Evolutionary conservation across 2,888 invertebrate genomes (phyloP).

Genomic region (Heliothis peltigera): DNA sequence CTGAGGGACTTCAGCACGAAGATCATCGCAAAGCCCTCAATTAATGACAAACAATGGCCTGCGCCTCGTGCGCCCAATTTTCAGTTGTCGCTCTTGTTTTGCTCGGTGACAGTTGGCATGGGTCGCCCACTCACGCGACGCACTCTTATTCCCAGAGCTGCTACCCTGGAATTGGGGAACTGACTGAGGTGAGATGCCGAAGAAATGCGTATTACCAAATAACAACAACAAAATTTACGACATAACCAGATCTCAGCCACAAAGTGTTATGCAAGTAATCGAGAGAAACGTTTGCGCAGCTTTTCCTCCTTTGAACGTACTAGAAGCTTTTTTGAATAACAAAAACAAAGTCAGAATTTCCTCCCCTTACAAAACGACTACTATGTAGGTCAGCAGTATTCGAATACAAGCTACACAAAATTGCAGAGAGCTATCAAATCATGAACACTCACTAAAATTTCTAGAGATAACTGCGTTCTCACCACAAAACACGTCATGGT

Average conservation of each 20-base stretch:
- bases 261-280: slow-evolving; percentile 20
- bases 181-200: slow-evolving; percentile 30
- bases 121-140: slow-evolving; percentile 77
- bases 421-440: slow-evolving; percentile 63
- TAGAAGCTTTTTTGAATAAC: slow-evolving; percentile 3
- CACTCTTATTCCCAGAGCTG: slow-evolving; percentile 72
- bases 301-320: slow-evolving; percentile 15
- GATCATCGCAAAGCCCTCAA: slow-evolving; percentile 88
- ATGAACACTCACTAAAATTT: slow-evolving; percentile 70
- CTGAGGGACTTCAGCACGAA: slow-evolving; percentile 76
- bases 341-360: slow-evolving; percentile 14
- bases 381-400: slow-evolving; percentile 40
- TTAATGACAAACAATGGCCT: slow-evolving; percentile 86
- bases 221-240: slow-evolving; percentile 22
- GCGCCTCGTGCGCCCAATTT: slow-evolving; percentile 83
- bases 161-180: slow-evolving; percentile 32
- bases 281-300: not conserved
- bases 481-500: slow-evolving; percentile 82
- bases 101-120: slow-evolving; percentile 84
- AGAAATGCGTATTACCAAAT: slow-evolving; percentile 28
- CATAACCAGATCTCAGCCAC: slow-evolving; percentile 8
- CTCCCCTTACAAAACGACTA: slow-evolving; percentile 13
- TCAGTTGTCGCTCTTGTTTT: slow-evolving; percentile 86
- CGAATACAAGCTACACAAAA: slow-evolving; percentile 30
- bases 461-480: slow-evolving; percentile 70